These are phyloP conservation scores for Goniozus legneri DNA, from an alignment of 1,140 invertebrate genomes.

Conservation along the genomic window DNA sequence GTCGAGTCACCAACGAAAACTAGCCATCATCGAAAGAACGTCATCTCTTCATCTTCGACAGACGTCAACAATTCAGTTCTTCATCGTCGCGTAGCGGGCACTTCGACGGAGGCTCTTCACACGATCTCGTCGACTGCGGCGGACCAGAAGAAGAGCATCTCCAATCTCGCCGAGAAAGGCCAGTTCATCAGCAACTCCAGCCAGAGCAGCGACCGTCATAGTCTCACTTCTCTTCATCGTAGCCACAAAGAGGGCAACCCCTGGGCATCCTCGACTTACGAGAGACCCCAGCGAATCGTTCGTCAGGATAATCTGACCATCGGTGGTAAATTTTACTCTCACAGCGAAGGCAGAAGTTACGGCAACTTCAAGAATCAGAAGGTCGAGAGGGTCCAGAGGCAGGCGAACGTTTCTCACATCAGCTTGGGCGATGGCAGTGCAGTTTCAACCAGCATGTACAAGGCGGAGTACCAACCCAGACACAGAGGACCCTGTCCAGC, in stretches of 20 bases:
- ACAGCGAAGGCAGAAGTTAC: constrained; percentile 64
- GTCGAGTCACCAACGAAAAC: constrained; percentile 27
- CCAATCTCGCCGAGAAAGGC: constrained; percentile 69
- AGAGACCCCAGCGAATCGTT: constrained; percentile 56
- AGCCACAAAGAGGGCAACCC: constrained; percentile 51
- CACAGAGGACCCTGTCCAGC: constrained; percentile 73
- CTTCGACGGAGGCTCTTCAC: constrained; percentile 62
- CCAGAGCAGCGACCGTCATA: constrained; percentile 67
- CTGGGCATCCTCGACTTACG: constrained; percentile 52
- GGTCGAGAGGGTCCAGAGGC: constrained; percentile 56
- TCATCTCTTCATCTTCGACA: constrained; percentile 66
- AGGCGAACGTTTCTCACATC: constrained; percentile 69
- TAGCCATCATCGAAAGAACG: constrained; percentile 67
- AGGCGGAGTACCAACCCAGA: constrained; percentile 69
- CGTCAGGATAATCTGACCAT: constrained; percentile 64
- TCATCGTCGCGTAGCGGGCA: constrained; percentile 65
- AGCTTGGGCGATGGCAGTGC: constrained; percentile 62
- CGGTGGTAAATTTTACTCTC: constrained; percentile 68
- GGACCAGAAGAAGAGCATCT: constrained; percentile 74
- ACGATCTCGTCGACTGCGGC: constrained; percentile 72
- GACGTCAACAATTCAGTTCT: constrained; percentile 73
- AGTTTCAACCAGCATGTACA: constrained; percentile 62
- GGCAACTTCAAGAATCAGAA: constrained; percentile 62
- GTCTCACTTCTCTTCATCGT: constrained; percentile 73
- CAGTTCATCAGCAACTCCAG: constrained; percentile 63